Evolutionary conservation across 2,797 vertebrate genomes (phyloP), one percentile per base, ranked within the genome.

Genomic region (Tokudaia muenninki): DNA sequence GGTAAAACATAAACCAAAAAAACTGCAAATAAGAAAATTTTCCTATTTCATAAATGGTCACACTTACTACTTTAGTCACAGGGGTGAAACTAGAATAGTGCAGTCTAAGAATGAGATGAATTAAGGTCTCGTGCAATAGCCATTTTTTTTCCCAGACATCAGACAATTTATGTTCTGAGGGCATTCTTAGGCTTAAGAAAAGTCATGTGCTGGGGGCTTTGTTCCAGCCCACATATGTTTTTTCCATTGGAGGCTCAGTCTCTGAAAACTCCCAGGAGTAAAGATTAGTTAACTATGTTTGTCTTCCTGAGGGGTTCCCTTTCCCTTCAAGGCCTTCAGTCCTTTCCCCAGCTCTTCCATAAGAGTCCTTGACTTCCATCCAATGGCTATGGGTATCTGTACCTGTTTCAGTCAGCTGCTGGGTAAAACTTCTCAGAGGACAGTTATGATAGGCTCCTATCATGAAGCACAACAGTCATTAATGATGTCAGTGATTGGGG

Each of bases 1-100:
- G 44, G 9, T 74, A 92, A 87, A 94, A 93, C 77, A 21, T 31
- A 86, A 97, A 31, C 34, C 3, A 95, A 96, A 75, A 75, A 8
- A 88, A 74, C 74, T 91, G 26, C 31, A 94, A 94, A 79, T 67
- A 79, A 5, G 6, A 80, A 86, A 72, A 1, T 82, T 79, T 78
- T 90, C 2, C 61, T 89, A 63, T 92, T 96, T 92, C 19, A 83
- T 91, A 63, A 87, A 67, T 65, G 41, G 59, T 65, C 61, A 83
- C 34, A 67, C 29, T 84, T 59, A 14, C n/a, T 6, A 6, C 24
- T 81, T 13, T 83, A 19, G 31, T 83, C 63, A 24, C 5, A 63
- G 10, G 6, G 0, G 19, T 47, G 29, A 65, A 50, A 17, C 61
- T 14, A 6, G 6, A 6, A 34, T 6, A 47, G 5, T 7, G 17